Evolutionary conservation across 2,888 invertebrate genomes (phyloP).

Genomic region (Lutraria lutraria): DNA sequence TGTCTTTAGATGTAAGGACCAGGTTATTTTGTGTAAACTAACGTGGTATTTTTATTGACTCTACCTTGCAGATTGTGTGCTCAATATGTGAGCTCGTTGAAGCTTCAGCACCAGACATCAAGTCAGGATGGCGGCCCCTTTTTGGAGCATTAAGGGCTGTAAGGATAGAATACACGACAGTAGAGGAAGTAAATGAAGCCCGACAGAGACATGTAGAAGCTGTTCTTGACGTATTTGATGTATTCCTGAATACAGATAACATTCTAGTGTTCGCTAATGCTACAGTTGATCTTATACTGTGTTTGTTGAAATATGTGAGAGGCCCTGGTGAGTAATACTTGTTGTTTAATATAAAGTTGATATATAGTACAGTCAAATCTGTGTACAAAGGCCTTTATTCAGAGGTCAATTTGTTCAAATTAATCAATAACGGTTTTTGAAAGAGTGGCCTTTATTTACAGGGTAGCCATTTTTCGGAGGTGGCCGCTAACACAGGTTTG

Average conservation of each 20-base stretch:
- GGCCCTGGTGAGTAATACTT: constrained; percentile 89
- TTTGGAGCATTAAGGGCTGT: constrained; percentile 97
- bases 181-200: constrained; percentile 85
- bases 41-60: too few species aligned
- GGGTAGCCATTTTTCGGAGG: too few species aligned
- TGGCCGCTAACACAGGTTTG: too few species aligned
- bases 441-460: too few species aligned
- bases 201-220: constrained; percentile 86
- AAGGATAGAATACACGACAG: constrained; percentile 85
- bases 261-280: constrained; percentile 97
- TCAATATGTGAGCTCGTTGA: constrained; percentile 98
- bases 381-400: too few species aligned
- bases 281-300: constrained; percentile 96
- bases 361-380: too few species aligned
- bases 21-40: too few species aligned
- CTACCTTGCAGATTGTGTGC: constrained; percentile 92
- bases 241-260: constrained; percentile 96
- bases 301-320: constrained; percentile 92
- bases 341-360: not conserved
- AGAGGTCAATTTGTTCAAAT: too few species aligned
- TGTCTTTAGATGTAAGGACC: too few species aligned
- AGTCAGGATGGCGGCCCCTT: constrained; percentile 97
- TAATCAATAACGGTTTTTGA: too few species aligned
- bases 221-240: constrained; percentile 93
- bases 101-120: constrained; percentile 96